Conservation (phyloP, 2,888 invertebrate genomes). For the Heliconius charithonia region DNA sequence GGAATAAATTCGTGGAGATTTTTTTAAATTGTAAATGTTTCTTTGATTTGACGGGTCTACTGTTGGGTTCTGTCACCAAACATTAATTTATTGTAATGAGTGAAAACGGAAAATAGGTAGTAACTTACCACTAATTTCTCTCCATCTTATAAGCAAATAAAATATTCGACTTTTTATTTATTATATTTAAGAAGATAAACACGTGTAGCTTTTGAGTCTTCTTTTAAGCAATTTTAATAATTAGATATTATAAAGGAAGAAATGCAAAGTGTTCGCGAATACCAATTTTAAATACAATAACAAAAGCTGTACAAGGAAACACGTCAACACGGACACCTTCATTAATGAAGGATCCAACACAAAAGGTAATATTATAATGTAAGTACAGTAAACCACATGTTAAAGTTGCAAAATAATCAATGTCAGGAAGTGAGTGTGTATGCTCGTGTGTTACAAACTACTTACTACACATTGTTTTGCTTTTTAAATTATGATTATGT, state of each 20-base stretch:
- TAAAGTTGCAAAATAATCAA: background rate
- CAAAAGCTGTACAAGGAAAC: conserved; percentile 51
- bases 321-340: conserved; percentile 58
- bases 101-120: background rate
- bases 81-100: no score
- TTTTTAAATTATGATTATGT: no score
- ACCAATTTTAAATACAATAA: conserved; percentile 48
- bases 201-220: background rate
- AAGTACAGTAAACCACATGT: conserved; percentile 34
- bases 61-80: no score
- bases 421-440: background rate
- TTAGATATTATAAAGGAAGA: conserved; percentile 18
- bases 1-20: no score
- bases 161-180: no score
- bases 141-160: no score
- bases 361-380: conserved; percentile 64
- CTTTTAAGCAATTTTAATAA: background rate
- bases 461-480: background rate
- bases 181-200: no score
- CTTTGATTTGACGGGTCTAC: no score
- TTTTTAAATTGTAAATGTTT: no score
- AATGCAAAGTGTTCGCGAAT: conserved; percentile 30
- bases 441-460: background rate
- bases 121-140: background rate
- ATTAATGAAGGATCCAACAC: conserved; percentile 62